phyloP scores from a whole-genome alignment of 2,888 invertebrate species.

The Sceliomorpha sp. region DNA sequence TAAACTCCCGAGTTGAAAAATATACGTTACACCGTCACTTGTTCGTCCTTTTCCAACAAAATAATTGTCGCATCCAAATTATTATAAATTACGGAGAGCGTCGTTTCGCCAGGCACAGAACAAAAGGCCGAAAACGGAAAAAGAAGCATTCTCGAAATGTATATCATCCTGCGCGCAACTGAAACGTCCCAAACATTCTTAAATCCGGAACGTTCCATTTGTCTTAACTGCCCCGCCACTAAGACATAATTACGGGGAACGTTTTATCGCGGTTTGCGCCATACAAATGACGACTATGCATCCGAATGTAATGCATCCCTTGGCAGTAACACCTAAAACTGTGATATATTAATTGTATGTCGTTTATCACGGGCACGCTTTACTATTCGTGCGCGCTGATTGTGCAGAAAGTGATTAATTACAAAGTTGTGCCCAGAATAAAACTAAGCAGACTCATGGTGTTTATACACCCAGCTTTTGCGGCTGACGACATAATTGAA shows the following conservation, averaged over 20 bases:
- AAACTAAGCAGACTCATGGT: constrained; percentile 42
- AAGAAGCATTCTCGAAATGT: background rate
- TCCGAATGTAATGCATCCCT: constrained; percentile 43
- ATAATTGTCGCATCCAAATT: no score
- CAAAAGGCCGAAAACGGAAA: no score
- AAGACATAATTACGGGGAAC: constrained; percentile 33
- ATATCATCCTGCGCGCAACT: constrained; percentile 7
- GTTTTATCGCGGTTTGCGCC: constrained; percentile 24
- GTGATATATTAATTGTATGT: constrained; percentile 44
- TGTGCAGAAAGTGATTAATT: constrained; percentile 50
- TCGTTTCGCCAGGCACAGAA: no score
- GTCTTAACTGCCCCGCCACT: constrained; percentile 22
- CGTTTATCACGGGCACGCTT: constrained; percentile 39
- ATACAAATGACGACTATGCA: constrained; percentile 31
- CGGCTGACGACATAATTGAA: constrained; percentile 52
- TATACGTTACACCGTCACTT: no score
- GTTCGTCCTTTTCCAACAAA: no score
- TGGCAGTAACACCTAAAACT: constrained; percentile 34
- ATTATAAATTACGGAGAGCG: no score
- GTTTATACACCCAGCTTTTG: constrained; percentile 37
- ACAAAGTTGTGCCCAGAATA: constrained; percentile 36
- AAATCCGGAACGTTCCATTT: constrained; percentile 13
- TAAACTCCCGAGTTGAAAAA: no score
- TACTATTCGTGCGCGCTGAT: constrained; percentile 41
- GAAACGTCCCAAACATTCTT: background rate